Conservation (phyloP, 2,113 vertebrate genomes). For the Lasiurus cinereus region DNA sequence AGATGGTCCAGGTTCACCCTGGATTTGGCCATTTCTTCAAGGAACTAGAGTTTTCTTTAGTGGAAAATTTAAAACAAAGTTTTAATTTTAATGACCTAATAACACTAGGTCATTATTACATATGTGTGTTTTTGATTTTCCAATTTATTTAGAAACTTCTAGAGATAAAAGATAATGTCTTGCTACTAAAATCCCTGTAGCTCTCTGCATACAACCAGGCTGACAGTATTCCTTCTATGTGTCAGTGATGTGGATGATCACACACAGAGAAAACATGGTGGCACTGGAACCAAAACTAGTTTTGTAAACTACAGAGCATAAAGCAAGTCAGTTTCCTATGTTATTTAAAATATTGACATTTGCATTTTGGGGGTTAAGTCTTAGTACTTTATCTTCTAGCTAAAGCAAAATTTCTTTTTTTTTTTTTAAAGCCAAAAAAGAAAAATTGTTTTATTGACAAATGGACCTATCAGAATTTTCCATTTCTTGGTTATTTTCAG, state of each 20-base stretch:
- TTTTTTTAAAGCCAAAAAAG: too few species aligned
- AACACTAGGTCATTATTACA: not conserved
- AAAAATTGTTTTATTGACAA: not conserved
- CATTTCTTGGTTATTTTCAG: not conserved
- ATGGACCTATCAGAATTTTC: not conserved
- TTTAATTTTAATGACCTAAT: not conserved
- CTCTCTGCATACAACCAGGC: not conserved
- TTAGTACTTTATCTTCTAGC: not conserved
- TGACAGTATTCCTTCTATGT: not conserved
- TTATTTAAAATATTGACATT: constrained; percentile 9
- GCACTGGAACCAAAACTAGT: not conserved
- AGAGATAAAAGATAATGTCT: not conserved
- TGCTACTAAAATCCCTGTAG: not conserved
- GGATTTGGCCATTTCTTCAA: not conserved
- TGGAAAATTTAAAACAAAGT: constrained; percentile 3
- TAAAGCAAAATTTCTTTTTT: not conserved
- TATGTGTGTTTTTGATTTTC: not conserved
- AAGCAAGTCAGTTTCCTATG: not conserved
- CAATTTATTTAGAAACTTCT: not conserved
- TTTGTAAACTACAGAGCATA: not conserved
- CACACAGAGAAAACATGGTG: not conserved
- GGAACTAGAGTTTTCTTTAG: not conserved
- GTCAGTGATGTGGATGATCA: not conserved
- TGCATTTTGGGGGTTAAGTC: not conserved
- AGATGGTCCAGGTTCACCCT: not conserved